Base-by-base conservation (phyloP, 1,140 invertebrate species). In the Atta colombica region DNA sequence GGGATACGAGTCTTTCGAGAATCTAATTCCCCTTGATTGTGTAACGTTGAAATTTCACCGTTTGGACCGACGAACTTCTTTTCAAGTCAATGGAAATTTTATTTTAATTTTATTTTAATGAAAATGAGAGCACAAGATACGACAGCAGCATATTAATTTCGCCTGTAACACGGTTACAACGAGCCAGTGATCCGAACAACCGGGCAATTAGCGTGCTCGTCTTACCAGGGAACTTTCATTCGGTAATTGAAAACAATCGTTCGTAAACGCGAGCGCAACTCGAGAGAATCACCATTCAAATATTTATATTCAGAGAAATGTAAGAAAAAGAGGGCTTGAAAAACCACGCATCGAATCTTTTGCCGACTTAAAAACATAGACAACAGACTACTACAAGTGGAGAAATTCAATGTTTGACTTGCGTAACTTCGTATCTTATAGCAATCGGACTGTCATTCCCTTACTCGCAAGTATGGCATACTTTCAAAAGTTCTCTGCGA, bases 81-180 rank as follows among this genome's bases (percentile, higher is more conserved):
- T 53, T 16, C 65, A 55, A 39, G 55, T 72, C 80, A 58, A 84
- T 77, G 75, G 75, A 90, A 87, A 89, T 89, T 88, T 89, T 84
- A 69, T 89, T 91, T 87, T 85, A 91, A 91, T 90, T 91, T 91
- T 69, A 85, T 90, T 88, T 91, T 88, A 86, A 90, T 87, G 86
- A 85, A 92, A 92, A 92, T 91, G 88, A 92, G 69, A 74, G 51
- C 71, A 18, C 71, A 25, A 31, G 25, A 58, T 74, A 69, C 75
- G 77, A 55, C n/a, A 58, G 58, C 35, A 58, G 81, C 58, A 61
- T 77, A 88, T 90, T 88, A 90, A 88, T 91, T 92, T 90, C 61
- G 31, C 71, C 66, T 61, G 60, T 87, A 90, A 90, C 68, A 71
- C 78, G 53, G 75, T 81, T 88, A 85, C 51, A 61, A 80, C n/a